These are phyloP conservation scores for Aphelocoma californica DNA, from an alignment of 2,797 vertebrate species.

Conservation along the genomic window DNA sequence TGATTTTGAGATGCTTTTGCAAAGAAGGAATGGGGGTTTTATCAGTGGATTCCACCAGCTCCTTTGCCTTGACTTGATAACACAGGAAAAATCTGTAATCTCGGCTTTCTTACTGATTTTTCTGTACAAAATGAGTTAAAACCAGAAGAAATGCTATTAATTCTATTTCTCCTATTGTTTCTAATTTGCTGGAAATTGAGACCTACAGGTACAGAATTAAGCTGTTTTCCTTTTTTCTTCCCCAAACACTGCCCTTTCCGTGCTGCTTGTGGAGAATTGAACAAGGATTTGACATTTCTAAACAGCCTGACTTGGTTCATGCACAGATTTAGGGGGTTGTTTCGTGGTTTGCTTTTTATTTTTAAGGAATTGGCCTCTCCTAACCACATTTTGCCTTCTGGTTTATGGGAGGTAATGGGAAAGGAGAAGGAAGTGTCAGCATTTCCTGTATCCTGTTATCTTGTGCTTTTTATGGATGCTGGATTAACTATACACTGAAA, in stretches of 20 bases:
- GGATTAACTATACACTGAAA: background rate
- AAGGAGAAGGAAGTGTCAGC: slow-evolving; percentile 57
- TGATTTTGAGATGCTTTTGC: background rate
- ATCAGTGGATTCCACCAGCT: background rate
- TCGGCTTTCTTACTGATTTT: background rate
- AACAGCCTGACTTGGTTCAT: background rate
- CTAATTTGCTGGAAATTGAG: background rate
- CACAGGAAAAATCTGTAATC: background rate
- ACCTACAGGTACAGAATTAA: background rate
- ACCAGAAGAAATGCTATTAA: background rate
- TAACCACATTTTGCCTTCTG: background rate
- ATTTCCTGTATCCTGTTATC: slow-evolving; percentile 72
- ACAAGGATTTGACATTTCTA: background rate
- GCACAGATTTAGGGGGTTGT: background rate
- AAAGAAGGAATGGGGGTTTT: background rate
- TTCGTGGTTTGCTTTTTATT: background rate
- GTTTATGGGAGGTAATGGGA: slow-evolving; percentile 25
- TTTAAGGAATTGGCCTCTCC: background rate
- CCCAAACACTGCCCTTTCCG: background rate
- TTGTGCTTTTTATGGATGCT: slow-evolving; percentile 39
- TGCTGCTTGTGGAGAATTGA: background rate
- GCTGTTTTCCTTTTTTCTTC: background rate
- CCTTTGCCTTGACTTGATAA: background rate
- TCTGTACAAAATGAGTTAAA: background rate
- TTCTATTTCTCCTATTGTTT: background rate